A percentile compares a stretch with the other conserved stretches of the same genome.
Conservation (phyloP, 2,797 vertebrate genomes). For the Pipistrellus nathusii region DNA sequence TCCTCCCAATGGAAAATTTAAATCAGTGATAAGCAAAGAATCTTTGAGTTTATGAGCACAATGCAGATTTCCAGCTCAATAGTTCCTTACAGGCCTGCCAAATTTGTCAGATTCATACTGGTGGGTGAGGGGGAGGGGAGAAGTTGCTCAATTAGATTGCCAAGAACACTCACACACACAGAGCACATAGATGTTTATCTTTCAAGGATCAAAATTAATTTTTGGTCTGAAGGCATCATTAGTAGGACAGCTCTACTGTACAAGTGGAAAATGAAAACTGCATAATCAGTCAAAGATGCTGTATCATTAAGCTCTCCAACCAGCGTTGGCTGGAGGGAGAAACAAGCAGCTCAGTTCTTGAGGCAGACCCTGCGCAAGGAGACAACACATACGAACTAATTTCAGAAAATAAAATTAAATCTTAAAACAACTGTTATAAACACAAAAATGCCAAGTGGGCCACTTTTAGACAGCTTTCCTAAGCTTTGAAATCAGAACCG, state of each 20-base stretch:
- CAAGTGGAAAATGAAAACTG: conserved; percentile 65
- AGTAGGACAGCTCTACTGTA: conserved; percentile 47
- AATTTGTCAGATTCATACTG: conserved; percentile 53
- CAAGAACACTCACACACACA: conserved; percentile 18
- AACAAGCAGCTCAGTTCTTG: conserved; percentile 7
- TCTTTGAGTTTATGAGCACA: conserved; percentile 15
- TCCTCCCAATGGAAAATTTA: not conserved
- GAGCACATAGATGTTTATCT: conserved; percentile 54
- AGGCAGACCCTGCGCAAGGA: not conserved
- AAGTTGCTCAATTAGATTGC: not conserved
- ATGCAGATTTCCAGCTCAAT: not conserved
- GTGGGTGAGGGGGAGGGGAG: not conserved
- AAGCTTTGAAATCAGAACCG: not conserved
- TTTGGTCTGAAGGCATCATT: conserved; percentile 47
- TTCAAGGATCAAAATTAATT: conserved; percentile 53
- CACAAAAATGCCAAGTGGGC: not conserved
- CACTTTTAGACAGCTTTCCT: not conserved
- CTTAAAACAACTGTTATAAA: not conserved
- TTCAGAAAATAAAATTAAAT: conserved; percentile 63
- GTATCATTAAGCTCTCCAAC: not conserved
- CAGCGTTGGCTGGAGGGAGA: conserved; percentile 35
- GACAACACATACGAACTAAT: conserved; percentile 20
- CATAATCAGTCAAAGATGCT: not conserved
- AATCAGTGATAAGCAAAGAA: conserved; percentile 3
- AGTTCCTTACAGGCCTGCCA: conserved; percentile 5